phyloP scores from a whole-genome alignment of 2,888 invertebrate species.

The Flexamia atlantica region DNA sequence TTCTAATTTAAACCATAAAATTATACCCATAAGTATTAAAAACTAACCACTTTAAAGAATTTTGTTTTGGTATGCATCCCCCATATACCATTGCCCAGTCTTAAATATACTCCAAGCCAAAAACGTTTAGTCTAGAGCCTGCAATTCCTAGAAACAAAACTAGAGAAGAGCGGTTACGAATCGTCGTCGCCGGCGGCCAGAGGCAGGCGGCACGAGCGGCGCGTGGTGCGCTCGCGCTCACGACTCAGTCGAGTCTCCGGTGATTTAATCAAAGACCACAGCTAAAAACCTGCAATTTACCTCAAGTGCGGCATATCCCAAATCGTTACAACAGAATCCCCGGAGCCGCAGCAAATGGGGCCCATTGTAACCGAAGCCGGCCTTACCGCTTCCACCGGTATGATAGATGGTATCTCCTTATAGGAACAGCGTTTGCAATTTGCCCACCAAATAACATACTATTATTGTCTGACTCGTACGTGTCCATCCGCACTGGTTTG shows the following conservation, averaged over 20 bases:
- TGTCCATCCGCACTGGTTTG: neutral
- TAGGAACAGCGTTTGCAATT: conserved; percentile 27
- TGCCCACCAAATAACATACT: conserved; percentile 6
- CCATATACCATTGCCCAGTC: no score
- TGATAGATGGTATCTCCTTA: conserved; percentile 20
- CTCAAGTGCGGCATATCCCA: conserved; percentile 41
- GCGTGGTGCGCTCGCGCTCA: conserved; percentile 12
- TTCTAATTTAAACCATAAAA: no score
- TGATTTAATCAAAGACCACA: conserved; percentile 49
- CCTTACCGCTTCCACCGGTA: neutral
- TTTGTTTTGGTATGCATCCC: no score
- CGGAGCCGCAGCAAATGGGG: neutral
- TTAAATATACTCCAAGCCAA: no score
- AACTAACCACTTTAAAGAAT: no score
- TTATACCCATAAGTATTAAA: no score
- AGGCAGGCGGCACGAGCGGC: neutral
- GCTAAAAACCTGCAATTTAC: conserved; percentile 50
- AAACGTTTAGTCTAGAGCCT: no score
- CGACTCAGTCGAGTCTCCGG: neutral
- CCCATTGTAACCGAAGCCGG: conserved; percentile 1
- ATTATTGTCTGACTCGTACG: neutral
- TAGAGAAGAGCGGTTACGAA: neutral
- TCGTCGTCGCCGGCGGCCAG: neutral
- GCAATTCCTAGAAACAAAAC: no score
- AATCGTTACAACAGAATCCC: conserved; percentile 15